Percentiles rank a stretch among this genome's conserved stretches.
Evolutionary conservation across 2,113 vertebrate species (phyloP).

Genomic region (Oplegnathus fasciatus): DNA sequence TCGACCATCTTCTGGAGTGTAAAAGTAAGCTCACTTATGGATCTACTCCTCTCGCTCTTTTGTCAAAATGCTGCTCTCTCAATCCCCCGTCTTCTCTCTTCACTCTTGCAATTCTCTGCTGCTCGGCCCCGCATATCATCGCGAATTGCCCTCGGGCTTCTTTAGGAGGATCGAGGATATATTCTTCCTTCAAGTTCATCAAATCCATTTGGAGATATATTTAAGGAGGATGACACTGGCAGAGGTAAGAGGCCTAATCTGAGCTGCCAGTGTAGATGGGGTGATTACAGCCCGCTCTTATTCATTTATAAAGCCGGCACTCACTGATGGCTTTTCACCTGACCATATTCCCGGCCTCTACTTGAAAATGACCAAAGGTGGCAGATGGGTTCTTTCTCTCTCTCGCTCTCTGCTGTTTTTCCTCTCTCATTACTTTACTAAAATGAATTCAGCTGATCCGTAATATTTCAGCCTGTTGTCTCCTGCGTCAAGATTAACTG

Average conservation of each 20-base stretch:
- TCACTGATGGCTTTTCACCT: constrained; percentile 48
- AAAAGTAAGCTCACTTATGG: constrained; percentile 60
- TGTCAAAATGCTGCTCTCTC: constrained; percentile 12
- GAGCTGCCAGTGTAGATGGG: constrained; percentile 57
- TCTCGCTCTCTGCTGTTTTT: constrained; percentile 17
- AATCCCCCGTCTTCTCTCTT: neutral
- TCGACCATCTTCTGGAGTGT: constrained; percentile 68
- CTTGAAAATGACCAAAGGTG: constrained; percentile 61
- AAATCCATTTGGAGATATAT: constrained; percentile 67
- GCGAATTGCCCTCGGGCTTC: constrained; percentile 21
- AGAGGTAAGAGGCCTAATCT: constrained; percentile 62
- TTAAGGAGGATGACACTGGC: constrained; percentile 40
- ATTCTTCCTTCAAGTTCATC: constrained; percentile 60
- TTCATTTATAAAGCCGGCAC: constrained; percentile 57
- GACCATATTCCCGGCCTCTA: constrained; percentile 36
- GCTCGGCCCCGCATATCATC: constrained; percentile 7
- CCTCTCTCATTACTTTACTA: constrained; percentile 40
- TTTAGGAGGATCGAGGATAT: constrained; percentile 28
- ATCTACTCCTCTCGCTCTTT: constrained; percentile 21
- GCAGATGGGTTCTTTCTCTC: constrained; percentile 30
- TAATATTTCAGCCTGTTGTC: constrained; percentile 67
- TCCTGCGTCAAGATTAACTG: constrained; percentile 60
- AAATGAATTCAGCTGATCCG: constrained; percentile 69
- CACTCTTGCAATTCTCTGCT: neutral
- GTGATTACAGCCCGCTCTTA: constrained; percentile 46